Evolutionary conservation across 2,888 invertebrate genomes (phyloP), one percentile per base, ranked within the genome.

Genomic region (Aphrophora alni): DNA sequence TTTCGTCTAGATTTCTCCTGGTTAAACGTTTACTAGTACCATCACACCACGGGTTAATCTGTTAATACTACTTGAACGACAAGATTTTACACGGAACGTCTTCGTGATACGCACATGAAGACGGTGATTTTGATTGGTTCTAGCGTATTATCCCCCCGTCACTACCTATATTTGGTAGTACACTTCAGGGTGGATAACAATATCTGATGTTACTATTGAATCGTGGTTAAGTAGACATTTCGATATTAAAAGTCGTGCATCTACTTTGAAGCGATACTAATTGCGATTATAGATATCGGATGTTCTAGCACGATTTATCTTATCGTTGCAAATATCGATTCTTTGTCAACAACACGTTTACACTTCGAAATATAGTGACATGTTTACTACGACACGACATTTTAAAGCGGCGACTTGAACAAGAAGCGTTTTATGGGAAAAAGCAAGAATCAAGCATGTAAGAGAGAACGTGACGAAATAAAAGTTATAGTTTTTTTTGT

Each of bases 231-330:
- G 21, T 3, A 59, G 59, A 59, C 33, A 33, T n/a, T 21, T 59
- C 59, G 59, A 59, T 59, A 59, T n/a, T 59, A 59, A 59, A 59
- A 59, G 59, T 59, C 59, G 59, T 59, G 59, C 59, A n/a, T 59
- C 59, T 59, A 59, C 21, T 59, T 59, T 59, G 3, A 21, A 21
- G 59, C 59, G 59, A 59, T 59, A 59, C 59, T 59, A 59, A 59
- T 59, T 59, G 59, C 59, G 59, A 59, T 59, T 59, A 14, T 21
- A 4, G 59, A n/a, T 59, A 59, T 59, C 59, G 4, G 59, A 59
- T 59, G 59, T 21, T 59, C 21, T 21, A 3, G 59, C 59, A 59
- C 59, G 59, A 59, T 59, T 21, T 59, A 14, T n/a, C 21, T 59
- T 59, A 59, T 59, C 59, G 59, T 21, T 21, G 21, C 21, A 21